These are phyloP conservation scores for Ennomos quercinarius DNA, from an alignment of 2,888 invertebrate genomes.

Conservation along the genomic window DNA sequence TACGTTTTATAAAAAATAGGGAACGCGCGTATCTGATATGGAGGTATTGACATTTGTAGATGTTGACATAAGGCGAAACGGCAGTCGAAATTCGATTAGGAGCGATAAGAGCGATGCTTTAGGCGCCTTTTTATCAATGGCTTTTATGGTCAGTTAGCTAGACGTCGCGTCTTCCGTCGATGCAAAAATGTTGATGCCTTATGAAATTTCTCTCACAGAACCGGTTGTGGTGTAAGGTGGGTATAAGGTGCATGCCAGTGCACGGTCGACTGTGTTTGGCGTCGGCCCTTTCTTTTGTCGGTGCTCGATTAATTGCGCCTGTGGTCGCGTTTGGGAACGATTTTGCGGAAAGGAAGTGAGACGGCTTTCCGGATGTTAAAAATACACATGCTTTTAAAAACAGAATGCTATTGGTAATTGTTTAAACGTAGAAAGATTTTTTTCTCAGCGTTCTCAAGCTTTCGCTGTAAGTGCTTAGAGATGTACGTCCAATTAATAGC, in stretches of 20 bases:
- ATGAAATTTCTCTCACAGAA: constrained; percentile 51
- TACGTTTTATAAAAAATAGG: constrained; percentile 66
- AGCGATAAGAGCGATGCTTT: constrained; percentile 70
- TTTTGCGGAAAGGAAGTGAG: constrained; percentile 27
- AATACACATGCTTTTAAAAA: neutral
- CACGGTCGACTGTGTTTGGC: constrained; percentile 2
- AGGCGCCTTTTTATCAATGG: constrained; percentile 78
- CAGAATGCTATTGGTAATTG: no score
- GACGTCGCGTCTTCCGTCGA: constrained; percentile 49
- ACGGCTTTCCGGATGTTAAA: constrained; percentile 25
- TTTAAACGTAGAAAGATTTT: no score
- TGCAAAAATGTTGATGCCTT: constrained; percentile 67
- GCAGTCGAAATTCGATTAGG: constrained; percentile 82
- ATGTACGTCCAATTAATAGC: constrained; percentile 1
- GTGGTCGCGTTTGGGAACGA: constrained; percentile 16
- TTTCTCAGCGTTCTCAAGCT: no score
- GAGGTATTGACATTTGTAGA: constrained; percentile 76
- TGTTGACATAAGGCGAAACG: constrained; percentile 83
- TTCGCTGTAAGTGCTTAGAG: neutral
- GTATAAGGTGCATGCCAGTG: constrained; percentile 19
- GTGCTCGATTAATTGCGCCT: constrained; percentile 26
- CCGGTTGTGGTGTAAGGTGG: constrained; percentile 42
- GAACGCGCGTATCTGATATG: constrained; percentile 78
- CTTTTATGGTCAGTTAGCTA: constrained; percentile 52
- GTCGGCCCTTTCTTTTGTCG: constrained; percentile 28